Percentiles rank a stretch among this genome's conserved stretches.
Conservation (phyloP, 2,888 invertebrate genomes). For the Tridacna gigas region DNA sequence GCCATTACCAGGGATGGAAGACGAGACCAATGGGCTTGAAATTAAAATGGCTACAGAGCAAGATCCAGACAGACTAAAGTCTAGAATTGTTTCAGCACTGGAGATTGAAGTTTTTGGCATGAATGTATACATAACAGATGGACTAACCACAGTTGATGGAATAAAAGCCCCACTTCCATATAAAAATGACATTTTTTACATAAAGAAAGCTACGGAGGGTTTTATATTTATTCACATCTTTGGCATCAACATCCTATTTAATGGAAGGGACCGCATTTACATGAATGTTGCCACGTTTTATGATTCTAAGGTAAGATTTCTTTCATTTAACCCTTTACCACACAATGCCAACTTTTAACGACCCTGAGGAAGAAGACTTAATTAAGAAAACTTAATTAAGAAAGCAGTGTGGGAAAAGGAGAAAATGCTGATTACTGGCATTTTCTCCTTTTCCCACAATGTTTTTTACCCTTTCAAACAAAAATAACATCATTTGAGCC, state of each 20-base stretch:
- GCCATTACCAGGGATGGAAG: slow-evolving; percentile 7
- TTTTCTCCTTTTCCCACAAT: too few relatives aligned
- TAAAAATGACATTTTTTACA: background rate
- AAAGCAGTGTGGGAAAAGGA: too few relatives aligned
- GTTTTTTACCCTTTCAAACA: too few relatives aligned
- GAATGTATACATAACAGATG: background rate
- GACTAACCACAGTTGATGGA: background rate
- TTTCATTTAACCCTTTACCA: background rate
- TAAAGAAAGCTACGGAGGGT: background rate
- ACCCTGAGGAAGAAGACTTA: too few relatives aligned
- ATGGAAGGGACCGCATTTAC: background rate
- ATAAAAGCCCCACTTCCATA: background rate
- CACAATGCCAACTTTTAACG: background rate
- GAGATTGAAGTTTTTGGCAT: background rate
- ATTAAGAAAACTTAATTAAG: too few relatives aligned
- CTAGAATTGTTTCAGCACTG: background rate
- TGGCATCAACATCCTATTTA: background rate
- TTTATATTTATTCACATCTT: background rate
- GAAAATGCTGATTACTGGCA: too few relatives aligned
- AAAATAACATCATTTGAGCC: too few relatives aligned
- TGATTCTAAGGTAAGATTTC: background rate
- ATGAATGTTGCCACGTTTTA: background rate
- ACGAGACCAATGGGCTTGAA: background rate
- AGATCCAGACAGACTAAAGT: background rate
- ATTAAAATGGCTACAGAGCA: background rate